A percentile compares a stretch with the other conserved stretches of the same genome.
These are phyloP conservation scores for Orcinus orca DNA, from an alignment of 2,113 vertebrate genomes.

Conservation along the genomic window DNA sequence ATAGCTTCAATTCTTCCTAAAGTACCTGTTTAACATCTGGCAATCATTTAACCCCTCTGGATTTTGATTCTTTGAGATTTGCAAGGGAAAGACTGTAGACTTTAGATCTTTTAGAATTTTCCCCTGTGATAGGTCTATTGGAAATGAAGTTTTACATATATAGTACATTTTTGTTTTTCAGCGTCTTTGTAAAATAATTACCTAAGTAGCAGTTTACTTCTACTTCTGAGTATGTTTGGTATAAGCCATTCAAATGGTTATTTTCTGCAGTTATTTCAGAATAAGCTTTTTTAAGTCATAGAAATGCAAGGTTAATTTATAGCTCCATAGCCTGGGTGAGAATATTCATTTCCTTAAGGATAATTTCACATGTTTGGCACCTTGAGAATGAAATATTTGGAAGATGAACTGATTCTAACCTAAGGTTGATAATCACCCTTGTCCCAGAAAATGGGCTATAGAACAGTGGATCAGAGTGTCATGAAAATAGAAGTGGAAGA, in stretches of 20 bases:
- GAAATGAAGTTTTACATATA: background rate
- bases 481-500: background rate
- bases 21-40: background rate
- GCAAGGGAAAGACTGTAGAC: background rate
- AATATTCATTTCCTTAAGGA: conserved; percentile 20
- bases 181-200: background rate
- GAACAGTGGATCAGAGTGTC: background rate
- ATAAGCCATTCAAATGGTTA: conserved; percentile 1
- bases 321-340: background rate
- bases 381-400: background rate
- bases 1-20: background rate
- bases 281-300: background rate
- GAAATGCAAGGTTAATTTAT: background rate
- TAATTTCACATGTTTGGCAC: background rate
- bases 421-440: background rate
- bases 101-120: background rate
- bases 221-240: background rate
- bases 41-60: background rate
- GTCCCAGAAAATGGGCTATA: background rate
- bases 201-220: background rate
- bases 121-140: background rate
- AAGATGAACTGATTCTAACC: background rate
- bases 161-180: background rate
- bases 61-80: conserved; percentile 22
- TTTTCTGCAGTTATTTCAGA: conserved; percentile 22